A percentile compares a stretch with the other conserved stretches of the same genome.
Conservation (phyloP, 2,113 vertebrate species). For the Diphyllodes magnificus region DNA sequence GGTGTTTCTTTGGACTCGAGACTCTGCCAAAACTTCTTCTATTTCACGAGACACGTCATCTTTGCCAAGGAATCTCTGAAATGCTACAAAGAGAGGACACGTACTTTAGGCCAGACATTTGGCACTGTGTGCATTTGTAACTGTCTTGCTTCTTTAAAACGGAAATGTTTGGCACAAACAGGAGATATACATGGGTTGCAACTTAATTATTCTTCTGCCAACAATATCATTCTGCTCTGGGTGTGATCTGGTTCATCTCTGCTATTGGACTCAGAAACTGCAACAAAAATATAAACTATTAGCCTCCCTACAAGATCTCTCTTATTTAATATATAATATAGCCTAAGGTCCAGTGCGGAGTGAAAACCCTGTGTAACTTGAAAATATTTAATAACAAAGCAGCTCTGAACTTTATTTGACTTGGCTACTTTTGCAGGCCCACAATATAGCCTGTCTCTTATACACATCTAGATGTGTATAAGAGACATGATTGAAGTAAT, state of each 20-base stretch:
- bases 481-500: not conserved
- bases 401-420: not conserved
- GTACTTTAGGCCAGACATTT: not conserved
- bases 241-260: not conserved
- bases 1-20: slow-evolving; percentile 72
- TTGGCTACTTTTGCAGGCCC: not conserved
- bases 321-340: not conserved
- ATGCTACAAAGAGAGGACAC: slow-evolving; percentile 69
- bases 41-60: slow-evolving; percentile 81
- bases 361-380: not conserved
- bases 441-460: too few species aligned
- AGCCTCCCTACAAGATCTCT: not conserved
- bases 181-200: not conserved
- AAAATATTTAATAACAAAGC: not conserved
- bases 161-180: not conserved
- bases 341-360: not conserved
- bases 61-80: slow-evolving; percentile 86
- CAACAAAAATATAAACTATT: not conserved
- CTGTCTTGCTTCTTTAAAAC: not conserved
- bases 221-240: not conserved
- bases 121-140: not conserved
- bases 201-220: not conserved
- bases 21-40: slow-evolving; percentile 82
- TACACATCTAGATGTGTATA: too few species aligned
- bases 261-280: not conserved